Conservation (phyloP, 2,797 vertebrate genomes). For the Protonibea diacanthus region DNA sequence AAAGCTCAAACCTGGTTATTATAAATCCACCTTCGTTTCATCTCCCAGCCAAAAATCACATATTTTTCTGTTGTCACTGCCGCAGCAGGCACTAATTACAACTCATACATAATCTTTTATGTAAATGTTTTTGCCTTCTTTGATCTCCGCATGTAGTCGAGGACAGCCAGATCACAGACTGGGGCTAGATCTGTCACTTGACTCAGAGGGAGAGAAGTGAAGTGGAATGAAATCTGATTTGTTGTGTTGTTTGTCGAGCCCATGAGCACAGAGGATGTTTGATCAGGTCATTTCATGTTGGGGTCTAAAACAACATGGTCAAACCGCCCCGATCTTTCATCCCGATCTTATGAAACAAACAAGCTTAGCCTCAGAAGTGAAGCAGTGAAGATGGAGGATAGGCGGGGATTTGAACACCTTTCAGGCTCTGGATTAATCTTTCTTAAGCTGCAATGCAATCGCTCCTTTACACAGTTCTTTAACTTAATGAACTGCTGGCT, state of each 20-base stretch:
- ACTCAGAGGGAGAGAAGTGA: constrained; percentile 64
- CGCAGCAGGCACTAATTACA: constrained; percentile 79
- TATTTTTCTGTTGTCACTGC: constrained; percentile 75
- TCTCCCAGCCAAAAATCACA: constrained; percentile 71
- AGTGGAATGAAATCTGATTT: constrained; percentile 75
- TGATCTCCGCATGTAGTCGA: constrained; percentile 74
- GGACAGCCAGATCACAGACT: constrained; percentile 76
- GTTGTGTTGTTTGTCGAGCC: constrained; percentile 75
- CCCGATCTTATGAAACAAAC: constrained; percentile 54
- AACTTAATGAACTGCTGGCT: constrained; percentile 56
- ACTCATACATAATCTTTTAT: constrained; percentile 84
- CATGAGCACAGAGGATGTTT: constrained; percentile 62
- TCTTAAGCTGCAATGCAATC: constrained; percentile 51
- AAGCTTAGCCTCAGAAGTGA: constrained; percentile 60
- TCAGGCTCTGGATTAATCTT: constrained; percentile 66
- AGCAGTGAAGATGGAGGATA: constrained; percentile 45
- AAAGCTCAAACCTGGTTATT: constrained; percentile 76
- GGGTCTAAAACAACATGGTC: constrained; percentile 62
- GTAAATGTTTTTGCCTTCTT: constrained; percentile 77
- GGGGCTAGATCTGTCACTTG: constrained; percentile 71
- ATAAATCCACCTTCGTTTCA: constrained; percentile 76
- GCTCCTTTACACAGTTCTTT: constrained; percentile 49
- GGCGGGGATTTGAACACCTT: constrained; percentile 63
- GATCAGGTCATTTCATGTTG: constrained; percentile 68
- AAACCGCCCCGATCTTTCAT: constrained; percentile 59